Conservation (phyloP, 1,140 invertebrate species). For the Drosophila ironensis region DNA sequence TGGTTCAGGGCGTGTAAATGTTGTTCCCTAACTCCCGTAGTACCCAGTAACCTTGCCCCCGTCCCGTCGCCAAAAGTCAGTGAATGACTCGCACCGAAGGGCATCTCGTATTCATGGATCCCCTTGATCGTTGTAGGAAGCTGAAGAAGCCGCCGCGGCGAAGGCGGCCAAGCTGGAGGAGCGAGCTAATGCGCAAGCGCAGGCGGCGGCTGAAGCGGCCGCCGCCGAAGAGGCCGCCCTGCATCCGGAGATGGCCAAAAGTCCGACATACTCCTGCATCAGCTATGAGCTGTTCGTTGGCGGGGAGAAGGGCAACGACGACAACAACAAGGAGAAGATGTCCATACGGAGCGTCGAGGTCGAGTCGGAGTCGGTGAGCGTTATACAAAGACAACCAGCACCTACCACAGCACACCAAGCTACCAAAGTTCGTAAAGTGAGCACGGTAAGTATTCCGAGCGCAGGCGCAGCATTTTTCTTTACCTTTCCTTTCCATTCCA, state of each 20-base stretch:
- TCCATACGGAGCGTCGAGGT: conserved; percentile 92
- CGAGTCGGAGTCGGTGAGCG: conserved; percentile 93
- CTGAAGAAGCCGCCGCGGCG: conserved; percentile 90
- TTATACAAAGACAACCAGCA: conserved; percentile 88
- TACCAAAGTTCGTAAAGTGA: conserved; percentile 93
- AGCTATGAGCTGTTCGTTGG: conserved; percentile 95
- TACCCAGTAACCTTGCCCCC: not conserved
- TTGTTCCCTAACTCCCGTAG: not conserved
- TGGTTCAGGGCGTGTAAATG: too few relatives aligned
- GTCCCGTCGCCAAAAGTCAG: conserved; percentile 1
- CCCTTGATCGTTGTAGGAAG: conserved; percentile 85
- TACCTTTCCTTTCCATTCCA: conserved; percentile 42
- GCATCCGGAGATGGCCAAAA: conserved; percentile 88
- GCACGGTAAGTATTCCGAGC: conserved; percentile 89
- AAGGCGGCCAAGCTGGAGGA: conserved; percentile 88
- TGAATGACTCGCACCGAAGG: conserved; percentile 3
- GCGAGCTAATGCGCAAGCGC: conserved; percentile 86
- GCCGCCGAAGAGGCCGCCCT: conserved; percentile 85
- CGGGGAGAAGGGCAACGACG: conserved; percentile 92
- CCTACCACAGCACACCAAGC: conserved; percentile 83
- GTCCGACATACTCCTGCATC: conserved; percentile 93
- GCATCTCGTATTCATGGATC: conserved; percentile 5
- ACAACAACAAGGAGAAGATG: conserved; percentile 94
- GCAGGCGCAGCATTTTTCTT: conserved; percentile 69
- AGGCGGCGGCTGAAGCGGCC: conserved; percentile 85